Evolutionary conservation across 2,888 invertebrate genomes (phyloP).

Genomic region (Metallyticus violacea): DNA sequence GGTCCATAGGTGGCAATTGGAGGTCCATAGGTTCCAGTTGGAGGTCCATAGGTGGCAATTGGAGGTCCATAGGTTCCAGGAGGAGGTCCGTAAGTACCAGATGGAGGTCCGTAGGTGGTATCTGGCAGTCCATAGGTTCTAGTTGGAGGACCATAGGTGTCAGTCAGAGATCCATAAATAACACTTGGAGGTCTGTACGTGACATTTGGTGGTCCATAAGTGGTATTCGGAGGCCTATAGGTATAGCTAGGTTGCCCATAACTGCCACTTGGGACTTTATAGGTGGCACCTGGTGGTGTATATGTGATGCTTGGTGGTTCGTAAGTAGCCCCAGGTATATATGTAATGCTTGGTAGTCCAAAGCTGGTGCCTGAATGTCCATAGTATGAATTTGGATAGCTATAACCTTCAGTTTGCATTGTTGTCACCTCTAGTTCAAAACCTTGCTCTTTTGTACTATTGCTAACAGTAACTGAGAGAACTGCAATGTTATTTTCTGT

Average conservation of each 20-base stretch:
- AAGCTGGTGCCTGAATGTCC: neutral
- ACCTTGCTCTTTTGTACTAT: neutral
- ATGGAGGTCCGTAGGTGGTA: neutral
- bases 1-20: neutral
- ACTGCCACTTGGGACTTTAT: no score
- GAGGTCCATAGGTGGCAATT: neutral
- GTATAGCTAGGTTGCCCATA: no score
- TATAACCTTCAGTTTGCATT: neutral
- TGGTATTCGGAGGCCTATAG: no score
- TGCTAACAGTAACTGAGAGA: neutral
- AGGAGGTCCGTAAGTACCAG: neutral
- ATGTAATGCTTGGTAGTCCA: neutral
- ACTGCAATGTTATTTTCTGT: constrained; percentile 1
- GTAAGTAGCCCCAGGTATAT: neutral
- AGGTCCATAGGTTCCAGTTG: neutral
- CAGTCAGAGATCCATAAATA: no score
- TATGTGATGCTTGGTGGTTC: neutral
- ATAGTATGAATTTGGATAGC: neutral
- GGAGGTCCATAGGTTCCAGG: no score
- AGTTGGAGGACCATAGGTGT: no score
- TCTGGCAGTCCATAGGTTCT: no score
- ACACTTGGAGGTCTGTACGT: no score
- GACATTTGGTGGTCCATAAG: no score
- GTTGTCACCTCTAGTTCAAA: neutral
- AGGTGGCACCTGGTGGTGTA: no score